These are phyloP conservation scores for Sebastes schlegelii DNA, from an alignment of 2,113 vertebrate genomes.

Conservation along the genomic window DNA sequence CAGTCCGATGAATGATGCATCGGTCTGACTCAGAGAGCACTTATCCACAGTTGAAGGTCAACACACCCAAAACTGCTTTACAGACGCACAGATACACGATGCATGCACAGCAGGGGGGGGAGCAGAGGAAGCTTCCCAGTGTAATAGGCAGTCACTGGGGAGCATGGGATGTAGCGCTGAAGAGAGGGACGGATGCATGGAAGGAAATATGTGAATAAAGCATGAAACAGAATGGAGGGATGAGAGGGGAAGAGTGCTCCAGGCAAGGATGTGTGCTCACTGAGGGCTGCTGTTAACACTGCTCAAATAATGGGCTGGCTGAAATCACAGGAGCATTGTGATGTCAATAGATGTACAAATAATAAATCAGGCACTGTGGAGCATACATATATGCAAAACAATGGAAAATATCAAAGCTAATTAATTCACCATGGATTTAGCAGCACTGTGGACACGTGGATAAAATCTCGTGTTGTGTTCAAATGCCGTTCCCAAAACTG, in stretches of 20 bases:
- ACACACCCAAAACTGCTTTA: constrained; percentile 17
- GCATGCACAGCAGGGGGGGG: constrained; percentile 21
- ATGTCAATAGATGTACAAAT: constrained; percentile 16
- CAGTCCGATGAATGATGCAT: not conserved
- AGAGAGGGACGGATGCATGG: constrained; percentile 32
- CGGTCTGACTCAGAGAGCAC: not conserved
- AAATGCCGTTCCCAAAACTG: constrained; percentile 16
- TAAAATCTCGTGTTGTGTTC: constrained; percentile 13
- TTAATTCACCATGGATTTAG: constrained; percentile 43
- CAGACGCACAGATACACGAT: constrained; percentile 13
- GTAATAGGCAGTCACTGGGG: constrained; percentile 48
- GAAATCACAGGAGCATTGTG: constrained; percentile 4
- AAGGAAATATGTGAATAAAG: constrained; percentile 61
- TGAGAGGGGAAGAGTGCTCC: constrained; percentile 22
- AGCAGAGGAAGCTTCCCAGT: constrained; percentile 21
- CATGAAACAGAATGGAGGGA: constrained; percentile 43
- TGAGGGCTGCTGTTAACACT: constrained; percentile 36
- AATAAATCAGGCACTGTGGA: not conserved
- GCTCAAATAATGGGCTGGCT: constrained; percentile 22
- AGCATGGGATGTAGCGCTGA: constrained; percentile 1
- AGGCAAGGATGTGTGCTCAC: constrained; percentile 40
- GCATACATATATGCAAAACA: not conserved
- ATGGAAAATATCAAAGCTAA: constrained; percentile 14
- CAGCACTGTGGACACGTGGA: not conserved
- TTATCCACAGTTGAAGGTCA: constrained; percentile 53